Evolutionary conservation across 1,140 invertebrate genomes (phyloP), one percentile per base, ranked within the genome.

Genomic region (Panagrolaimus sp.): DNA sequence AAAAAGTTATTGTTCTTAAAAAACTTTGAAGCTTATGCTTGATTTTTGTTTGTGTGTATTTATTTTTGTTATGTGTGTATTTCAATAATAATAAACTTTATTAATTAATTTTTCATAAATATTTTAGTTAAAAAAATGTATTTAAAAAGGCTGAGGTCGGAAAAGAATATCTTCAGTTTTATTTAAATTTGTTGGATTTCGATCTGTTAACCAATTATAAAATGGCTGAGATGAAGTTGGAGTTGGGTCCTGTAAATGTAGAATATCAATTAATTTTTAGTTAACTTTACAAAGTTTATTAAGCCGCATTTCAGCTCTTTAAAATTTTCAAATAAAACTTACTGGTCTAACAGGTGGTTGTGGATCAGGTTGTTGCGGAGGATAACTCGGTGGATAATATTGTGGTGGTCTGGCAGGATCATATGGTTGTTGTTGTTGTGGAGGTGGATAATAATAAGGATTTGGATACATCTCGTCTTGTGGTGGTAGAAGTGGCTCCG

Each of bases 1-100:
- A 74, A 31, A 65, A 67, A 25, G 73, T 74, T 11, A 51, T 69
- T 25, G 73, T 70, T 14, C 57, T 74, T 20, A 74, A 74, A 42
- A 72, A 71, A 16, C 20, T 57, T 57, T 57, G 51, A 57, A 20
- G 31, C 31, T 38, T 38, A n/a, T n/a, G 31, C 7, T 38, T 38
- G 31, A 38, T 7, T 38, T 38, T 38, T 38, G 31, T 38, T 38
- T 38, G 31, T 7, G n/a, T n/a, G n/a, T n/a, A n/a, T 7, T 38
- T 38, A 38, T 38, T 38, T 38, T 38, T 38, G 2, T 38, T 4
- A 38, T 38, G 7, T 38, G 2, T 38, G 7, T 38, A 4, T 38
- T 38, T 38, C 7, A 4, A 4, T 7, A 38, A 38, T 7, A 38
- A 38, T 38, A 38, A 38, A 38, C n/a, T 38, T 38, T 38, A 38